Base-by-base conservation (phyloP, 1,140 invertebrate species). In the Stegodyphus dumicola region DNA sequence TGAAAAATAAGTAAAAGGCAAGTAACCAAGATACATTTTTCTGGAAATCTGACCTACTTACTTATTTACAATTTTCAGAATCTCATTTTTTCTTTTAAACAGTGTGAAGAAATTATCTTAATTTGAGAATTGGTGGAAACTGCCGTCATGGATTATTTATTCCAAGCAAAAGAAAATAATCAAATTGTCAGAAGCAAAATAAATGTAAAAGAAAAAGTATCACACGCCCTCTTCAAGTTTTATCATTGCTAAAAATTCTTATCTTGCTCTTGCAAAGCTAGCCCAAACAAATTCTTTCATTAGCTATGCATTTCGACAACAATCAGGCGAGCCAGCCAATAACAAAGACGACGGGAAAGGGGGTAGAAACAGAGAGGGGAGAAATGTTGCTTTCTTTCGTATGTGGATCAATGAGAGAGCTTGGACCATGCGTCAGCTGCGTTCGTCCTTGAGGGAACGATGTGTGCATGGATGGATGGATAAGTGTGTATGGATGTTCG, bases 381-480 rank as follows among this genome's bases (percentile, higher is more conserved):
- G 15, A 53, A 73, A 81, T 73, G 52, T 81, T 80, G 56, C 71
- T 64, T 53, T 51, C 60, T 49, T 75, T 75, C 71, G 17, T 49
- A 74, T 74, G 60, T 52, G 54, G 77, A 80, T 74, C 67, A 71
- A 70, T 71, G 77, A 54, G 77, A 70, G 65, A 73, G 69, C 78
- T 56, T 65, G 78, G 71, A 66, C 80, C 80, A 77, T 85, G 81
- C 81, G 81, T 85, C 81, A 85, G 81, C 81, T 77, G 65, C 48
- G 18, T 85, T 76, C 81, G 81, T 85, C 81, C 81, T 85, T 85
- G 81, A 83, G 78, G 71, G 79, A 73, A 60, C 13, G 65, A n/a
- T 17, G 67, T 6, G 64, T 54, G 81, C 17, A 69, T 69, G 81
- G 64, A 85, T 76, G 73, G 15, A 67, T 67, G 65, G 65, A 7